Evolutionary conservation across 2,797 vertebrate genomes (phyloP).

Genomic region (Rhabdomys pumilio): DNA sequence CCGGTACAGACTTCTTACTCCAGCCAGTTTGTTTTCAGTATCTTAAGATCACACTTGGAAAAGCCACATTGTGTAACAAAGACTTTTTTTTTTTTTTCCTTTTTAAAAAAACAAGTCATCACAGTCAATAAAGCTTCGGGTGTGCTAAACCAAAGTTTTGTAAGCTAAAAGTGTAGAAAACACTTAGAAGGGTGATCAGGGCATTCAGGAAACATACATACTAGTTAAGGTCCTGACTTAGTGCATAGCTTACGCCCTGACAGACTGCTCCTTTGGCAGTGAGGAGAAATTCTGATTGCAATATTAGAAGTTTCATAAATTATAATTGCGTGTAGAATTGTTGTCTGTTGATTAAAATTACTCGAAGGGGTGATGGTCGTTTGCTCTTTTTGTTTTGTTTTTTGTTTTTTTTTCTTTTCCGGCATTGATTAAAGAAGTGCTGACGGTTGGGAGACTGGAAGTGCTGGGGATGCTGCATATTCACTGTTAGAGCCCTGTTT

Average conservation of each 20-base stretch:
- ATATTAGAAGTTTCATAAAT: not conserved
- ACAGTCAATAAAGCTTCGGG: conserved; percentile 60
- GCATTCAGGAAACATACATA: conserved; percentile 66
- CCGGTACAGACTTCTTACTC: conserved; percentile 51
- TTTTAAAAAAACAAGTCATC: conserved; percentile 47
- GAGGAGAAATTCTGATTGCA: conserved; percentile 41
- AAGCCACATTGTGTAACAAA: conserved; percentile 68
- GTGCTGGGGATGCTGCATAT: not conserved
- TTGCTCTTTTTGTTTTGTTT: not conserved
- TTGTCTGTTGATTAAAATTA: conserved; percentile 18
- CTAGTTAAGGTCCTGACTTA: conserved; percentile 64
- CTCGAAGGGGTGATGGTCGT: not conserved
- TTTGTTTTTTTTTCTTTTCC: not conserved
- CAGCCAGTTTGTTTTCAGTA: conserved; percentile 48
- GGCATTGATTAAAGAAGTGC: conserved; percentile 17
- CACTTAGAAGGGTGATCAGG: conserved; percentile 39
- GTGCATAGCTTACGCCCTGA: conserved; percentile 57
- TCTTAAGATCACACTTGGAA: conserved; percentile 58
- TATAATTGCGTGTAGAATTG: not conserved
- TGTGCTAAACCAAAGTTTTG: not conserved
- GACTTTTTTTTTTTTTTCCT: conserved; percentile 57
- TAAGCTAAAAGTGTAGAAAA: conserved; percentile 36
- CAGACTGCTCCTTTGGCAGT: conserved; percentile 55
- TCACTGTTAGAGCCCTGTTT: not conserved
- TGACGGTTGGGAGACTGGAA: not conserved